Percentiles rank a stretch among this genome's conserved stretches.
phyloP scores from a whole-genome alignment of 1,140 invertebrate species.

The Psix sp. region DNA sequence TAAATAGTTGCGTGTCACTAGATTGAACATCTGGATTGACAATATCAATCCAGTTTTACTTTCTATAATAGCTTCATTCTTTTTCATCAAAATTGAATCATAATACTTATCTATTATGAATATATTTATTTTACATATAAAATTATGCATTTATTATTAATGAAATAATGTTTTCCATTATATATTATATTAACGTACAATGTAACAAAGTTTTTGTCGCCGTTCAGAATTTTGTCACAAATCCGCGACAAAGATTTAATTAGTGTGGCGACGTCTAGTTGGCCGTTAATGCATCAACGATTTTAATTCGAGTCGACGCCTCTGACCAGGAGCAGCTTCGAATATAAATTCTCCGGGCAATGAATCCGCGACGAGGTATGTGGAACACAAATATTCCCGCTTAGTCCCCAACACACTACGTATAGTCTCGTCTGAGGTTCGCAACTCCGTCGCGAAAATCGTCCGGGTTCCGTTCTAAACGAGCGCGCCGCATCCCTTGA shows the following conservation, averaged over 20 bases:
- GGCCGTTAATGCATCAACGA: conserved; percentile 62
- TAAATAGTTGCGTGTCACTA: conserved; percentile 22
- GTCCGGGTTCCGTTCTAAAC: conserved; percentile 61
- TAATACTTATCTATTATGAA: too few relatives aligned
- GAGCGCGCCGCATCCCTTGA: conserved; percentile 65
- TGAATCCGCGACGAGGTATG: conserved; percentile 46
- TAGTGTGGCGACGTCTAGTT: conserved; percentile 57
- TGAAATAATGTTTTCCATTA: too few relatives aligned
- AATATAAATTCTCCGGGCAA: conserved; percentile 60
- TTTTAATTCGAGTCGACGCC: conserved; percentile 64
- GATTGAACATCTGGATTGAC: conserved; percentile 1
- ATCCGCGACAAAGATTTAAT: conserved; percentile 63
- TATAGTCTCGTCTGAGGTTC: conserved; percentile 62
- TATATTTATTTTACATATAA: too few relatives aligned
- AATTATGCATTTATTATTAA: too few relatives aligned
- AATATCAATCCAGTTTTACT: conserved; percentile 8
- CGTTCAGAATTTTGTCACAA: conserved; percentile 5
- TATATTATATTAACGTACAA: too few relatives aligned
- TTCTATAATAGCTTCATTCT: background rate
- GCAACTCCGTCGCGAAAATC: conserved; percentile 63
- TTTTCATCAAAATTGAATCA: too few relatives aligned
- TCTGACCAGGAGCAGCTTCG: conserved; percentile 58
- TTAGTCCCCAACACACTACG: conserved; percentile 64
- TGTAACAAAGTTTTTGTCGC: too few relatives aligned
- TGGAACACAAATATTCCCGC: conserved; percentile 39